A percentile compares a stretch with the other conserved stretches of the same genome.
Evolutionary conservation across 2,797 vertebrate species (phyloP).

Genomic region (Parauchenoglanis punctatus): DNA sequence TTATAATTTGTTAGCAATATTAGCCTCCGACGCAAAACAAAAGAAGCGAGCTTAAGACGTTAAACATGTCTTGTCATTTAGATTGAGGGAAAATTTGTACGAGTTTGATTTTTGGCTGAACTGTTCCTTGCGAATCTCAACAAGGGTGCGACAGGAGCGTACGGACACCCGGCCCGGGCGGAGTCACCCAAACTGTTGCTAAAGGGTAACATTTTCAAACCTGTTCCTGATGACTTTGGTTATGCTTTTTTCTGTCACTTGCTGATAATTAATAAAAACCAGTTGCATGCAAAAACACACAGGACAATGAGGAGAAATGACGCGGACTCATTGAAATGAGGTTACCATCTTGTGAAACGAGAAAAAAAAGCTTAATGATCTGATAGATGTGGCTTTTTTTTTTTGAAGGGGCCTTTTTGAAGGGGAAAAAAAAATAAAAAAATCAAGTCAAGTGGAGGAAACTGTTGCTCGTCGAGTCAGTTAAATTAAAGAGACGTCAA

Average conservation of each 20-base stretch:
- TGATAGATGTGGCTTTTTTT: too few relatives aligned
- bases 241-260: background rate
- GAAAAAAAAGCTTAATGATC: too few relatives aligned
- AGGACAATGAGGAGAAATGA: background rate
- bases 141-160: background rate
- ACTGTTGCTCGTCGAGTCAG: constrained; percentile 45
- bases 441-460: constrained; percentile 50
- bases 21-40: background rate
- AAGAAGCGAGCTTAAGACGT: background rate
- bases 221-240: background rate
- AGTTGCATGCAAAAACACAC: background rate
- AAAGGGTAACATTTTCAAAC: background rate
- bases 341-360: too few relatives aligned
- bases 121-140: too few relatives aligned
- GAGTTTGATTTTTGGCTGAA: background rate
- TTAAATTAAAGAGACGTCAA: constrained; percentile 51
- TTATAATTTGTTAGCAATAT: background rate
- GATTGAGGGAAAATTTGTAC: background rate
- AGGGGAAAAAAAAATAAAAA: background rate
- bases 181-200: too few relatives aligned
- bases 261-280: too few relatives aligned
- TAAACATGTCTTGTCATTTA: background rate
- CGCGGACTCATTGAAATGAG: too few relatives aligned
- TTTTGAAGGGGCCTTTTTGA: too few relatives aligned
- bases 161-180: background rate